These are phyloP conservation scores for Pseudomyrmex dendroicus DNA, from an alignment of 1,140 invertebrate species.

Conservation along the genomic window DNA sequence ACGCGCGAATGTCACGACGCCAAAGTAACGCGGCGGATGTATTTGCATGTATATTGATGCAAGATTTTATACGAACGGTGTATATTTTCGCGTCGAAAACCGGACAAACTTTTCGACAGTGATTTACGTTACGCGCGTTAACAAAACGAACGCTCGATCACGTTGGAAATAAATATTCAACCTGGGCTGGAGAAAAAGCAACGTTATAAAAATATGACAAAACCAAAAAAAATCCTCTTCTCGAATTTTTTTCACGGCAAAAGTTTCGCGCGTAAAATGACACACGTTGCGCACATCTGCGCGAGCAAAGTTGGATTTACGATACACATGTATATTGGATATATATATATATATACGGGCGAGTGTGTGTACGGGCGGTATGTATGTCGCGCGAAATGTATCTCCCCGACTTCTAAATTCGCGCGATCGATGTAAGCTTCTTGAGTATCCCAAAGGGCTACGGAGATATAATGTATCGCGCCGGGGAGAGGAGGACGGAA, in stretches of 20 bases:
- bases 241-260: neutral
- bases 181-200: too few species aligned
- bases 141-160: too few species aligned
- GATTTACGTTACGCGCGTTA: too few species aligned
- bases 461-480: neutral
- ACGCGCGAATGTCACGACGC: too few species aligned
- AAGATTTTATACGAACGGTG: neutral
- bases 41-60: neutral
- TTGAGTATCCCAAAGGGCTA: constrained; percentile 14
- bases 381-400: neutral
- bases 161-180: too few species aligned
- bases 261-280: neutral
- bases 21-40: neutral
- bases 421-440: constrained; percentile 28
- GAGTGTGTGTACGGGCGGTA: neutral
- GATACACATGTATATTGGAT: neutral
- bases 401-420: neutral
- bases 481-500: neutral
- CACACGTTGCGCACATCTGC: neutral
- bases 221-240: too few species aligned
- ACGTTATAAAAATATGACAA: neutral
- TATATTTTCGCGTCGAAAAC: neutral
- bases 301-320: neutral
- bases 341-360: too few species aligned
- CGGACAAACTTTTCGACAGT: too few species aligned